Evolutionary conservation across 2,113 vertebrate species (phyloP), one percentile per base, ranked within the genome.

Genomic region (Penelope pileata): DNA sequence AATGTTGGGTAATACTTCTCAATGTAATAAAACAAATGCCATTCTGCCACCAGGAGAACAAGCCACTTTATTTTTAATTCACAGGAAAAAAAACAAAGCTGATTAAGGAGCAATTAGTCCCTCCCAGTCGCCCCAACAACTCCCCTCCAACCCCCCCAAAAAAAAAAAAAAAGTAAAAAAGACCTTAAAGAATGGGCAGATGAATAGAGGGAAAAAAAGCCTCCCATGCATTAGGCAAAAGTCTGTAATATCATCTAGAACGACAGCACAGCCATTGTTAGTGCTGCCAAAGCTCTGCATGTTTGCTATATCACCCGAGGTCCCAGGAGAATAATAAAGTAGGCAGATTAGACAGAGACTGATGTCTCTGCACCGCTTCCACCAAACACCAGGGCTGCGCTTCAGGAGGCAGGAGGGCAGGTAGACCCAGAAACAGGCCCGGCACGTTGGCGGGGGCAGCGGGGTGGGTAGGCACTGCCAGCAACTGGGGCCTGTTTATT

Each of bases 401-500:
- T 85, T 90, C 69, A 47, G 96, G 93, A 97, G 91, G 70, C 95
- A 86, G 70, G 89, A 58, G 2, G 68, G 91, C 97, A 98, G 97
- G 97, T 98, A 93, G 97, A 84, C 96, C 95, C 94, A 97, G 83
- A 96, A 97, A 97, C 50, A 94, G 97, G 95, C 43, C 91, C 95
- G 94, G 81, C 48, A 26, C 45, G 93, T 63, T 84, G 95, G 95
- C 7, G 4, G 91, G 96, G 97, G 86, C 5, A 4, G 68, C 88
- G 81, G 95, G 92, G 96, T 9, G 4, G 13, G 42, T 63, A 95
- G 77, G 96, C 8, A 30, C 96, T 98, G 98, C 98, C 98, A 98
- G 82, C 93, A 97, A 95, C 96, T 97, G 93, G 97, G 96, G 98
- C 97, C 97, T 98, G 97, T 98, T 98, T 98, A 98, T 98, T 98